phyloP scores from a whole-genome alignment of 2,888 invertebrate genomes.

The Eilema griseolum region DNA sequence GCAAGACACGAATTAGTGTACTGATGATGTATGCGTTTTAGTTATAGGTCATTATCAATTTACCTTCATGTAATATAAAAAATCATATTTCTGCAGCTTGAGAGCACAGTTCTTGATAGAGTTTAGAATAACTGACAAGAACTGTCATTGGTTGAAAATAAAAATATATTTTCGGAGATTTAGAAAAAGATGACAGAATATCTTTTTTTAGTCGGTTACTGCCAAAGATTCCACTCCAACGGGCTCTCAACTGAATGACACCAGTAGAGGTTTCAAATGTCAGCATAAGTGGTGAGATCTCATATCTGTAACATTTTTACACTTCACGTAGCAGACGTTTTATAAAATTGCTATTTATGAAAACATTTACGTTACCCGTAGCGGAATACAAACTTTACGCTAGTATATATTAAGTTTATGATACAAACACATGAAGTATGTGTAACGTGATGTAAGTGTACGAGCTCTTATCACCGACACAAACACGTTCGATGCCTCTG shows the following conservation, averaged over 20 bases:
- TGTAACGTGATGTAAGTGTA: background rate
- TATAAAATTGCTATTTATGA: background rate
- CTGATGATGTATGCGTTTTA: no score
- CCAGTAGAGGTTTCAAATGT: background rate
- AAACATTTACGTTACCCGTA: background rate
- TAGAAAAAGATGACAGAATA: background rate
- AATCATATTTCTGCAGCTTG: no score
- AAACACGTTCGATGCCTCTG: slow-evolving; percentile 29
- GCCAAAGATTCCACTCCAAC: background rate
- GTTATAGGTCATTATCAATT: no score
- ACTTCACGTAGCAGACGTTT: background rate
- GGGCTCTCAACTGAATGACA: background rate
- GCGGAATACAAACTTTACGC: no score
- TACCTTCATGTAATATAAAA: no score
- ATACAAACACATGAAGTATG: slow-evolving; percentile 23
- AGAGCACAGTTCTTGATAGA: no score
- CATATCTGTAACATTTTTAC: background rate
- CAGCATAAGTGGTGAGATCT: background rate
- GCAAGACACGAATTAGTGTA: no score
- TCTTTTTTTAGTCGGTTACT: background rate
- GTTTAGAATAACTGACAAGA: no score
- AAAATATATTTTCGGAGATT: no score
- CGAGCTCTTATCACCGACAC: slow-evolving; percentile 22
- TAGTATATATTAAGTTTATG: no score
- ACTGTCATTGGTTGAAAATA: no score